A percentile compares a stretch with the other conserved stretches of the same genome.
phyloP scores from a whole-genome alignment of 2,797 vertebrate genomes.

The Eulemur rubriventer region DNA sequence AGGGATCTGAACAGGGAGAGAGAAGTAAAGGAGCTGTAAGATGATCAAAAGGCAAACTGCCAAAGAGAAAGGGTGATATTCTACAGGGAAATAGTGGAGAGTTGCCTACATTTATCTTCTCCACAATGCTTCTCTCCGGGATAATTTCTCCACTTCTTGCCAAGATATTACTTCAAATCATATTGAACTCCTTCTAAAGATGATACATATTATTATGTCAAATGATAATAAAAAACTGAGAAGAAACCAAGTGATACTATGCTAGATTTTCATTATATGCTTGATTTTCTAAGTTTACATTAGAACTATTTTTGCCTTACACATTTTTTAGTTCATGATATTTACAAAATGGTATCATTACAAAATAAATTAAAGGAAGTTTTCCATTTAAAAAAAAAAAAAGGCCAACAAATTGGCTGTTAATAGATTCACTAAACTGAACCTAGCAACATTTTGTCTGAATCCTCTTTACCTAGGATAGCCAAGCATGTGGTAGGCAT shows the following conservation, averaged over 20 bases:
- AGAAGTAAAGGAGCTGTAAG: not conserved
- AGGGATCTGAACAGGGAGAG: not conserved
- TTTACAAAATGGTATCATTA: constrained; percentile 41
- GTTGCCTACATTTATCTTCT: not conserved
- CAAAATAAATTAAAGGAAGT: not conserved
- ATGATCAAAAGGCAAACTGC: not conserved
- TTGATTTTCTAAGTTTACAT: constrained; percentile 22
- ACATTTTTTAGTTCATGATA: not conserved
- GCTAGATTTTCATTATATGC: not conserved
- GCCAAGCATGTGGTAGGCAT: not conserved
- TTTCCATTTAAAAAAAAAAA: constrained; percentile 14
- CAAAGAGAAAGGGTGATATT: not conserved
- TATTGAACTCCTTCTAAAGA: not conserved
- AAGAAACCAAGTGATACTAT: not conserved
- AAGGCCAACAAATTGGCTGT: not conserved
- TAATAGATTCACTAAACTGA: not conserved
- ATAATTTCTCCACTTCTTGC: not conserved
- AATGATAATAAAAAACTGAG: not conserved
- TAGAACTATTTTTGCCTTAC: not conserved
- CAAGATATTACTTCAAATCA: not conserved
- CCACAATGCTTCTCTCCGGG: not conserved
- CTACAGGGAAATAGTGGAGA: not conserved
- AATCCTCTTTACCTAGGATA: not conserved
- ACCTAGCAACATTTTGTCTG: not conserved
- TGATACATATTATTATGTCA: not conserved